Evolutionary conservation across 1,140 invertebrate species (phyloP).

Genomic region (Drosophila teissieri): DNA sequence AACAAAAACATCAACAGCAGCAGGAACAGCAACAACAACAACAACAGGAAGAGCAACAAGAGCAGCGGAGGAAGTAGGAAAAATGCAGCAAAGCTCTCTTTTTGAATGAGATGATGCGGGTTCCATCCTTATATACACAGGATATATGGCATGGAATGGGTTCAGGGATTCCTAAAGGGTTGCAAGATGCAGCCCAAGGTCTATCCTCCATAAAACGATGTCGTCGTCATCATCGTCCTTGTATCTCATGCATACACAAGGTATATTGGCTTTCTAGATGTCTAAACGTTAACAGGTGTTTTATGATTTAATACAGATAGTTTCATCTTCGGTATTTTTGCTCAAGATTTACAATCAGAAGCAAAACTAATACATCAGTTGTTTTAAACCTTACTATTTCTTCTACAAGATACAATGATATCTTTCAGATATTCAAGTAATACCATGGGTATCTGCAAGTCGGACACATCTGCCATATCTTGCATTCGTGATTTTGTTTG

Average conservation of each 20-base stretch:
- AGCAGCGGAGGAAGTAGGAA: slow-evolving; percentile 36
- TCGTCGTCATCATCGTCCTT: slow-evolving; percentile 23
- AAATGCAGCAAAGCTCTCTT: slow-evolving; percentile 50
- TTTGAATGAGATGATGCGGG: slow-evolving; percentile 55
- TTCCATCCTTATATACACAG: slow-evolving; percentile 21
- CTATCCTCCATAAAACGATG: slow-evolving; percentile 49
- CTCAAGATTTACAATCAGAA: no score
- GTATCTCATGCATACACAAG: slow-evolving; percentile 4
- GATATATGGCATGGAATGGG: slow-evolving; percentile 9
- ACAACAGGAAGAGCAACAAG: slow-evolving; percentile 58
- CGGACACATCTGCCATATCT: neutral
- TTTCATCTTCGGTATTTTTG: no score
- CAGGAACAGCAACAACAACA: slow-evolving; percentile 40
- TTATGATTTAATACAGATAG: no score
- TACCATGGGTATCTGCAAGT: slow-evolving; percentile 13
- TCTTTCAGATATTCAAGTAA: neutral
- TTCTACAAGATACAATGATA: no score
- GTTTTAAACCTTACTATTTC: no score
- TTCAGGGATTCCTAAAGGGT: slow-evolving; percentile 30
- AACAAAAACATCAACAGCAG: slow-evolving; percentile 51
- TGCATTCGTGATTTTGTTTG: slow-evolving; percentile 26
- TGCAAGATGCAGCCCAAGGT: slow-evolving; percentile 47
- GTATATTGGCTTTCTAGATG: slow-evolving; percentile 5
- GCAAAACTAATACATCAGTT: no score
- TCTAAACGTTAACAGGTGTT: no score